These are phyloP conservation scores for Thumatha senex DNA, from an alignment of 2,888 invertebrate genomes.

Conservation along the genomic window DNA sequence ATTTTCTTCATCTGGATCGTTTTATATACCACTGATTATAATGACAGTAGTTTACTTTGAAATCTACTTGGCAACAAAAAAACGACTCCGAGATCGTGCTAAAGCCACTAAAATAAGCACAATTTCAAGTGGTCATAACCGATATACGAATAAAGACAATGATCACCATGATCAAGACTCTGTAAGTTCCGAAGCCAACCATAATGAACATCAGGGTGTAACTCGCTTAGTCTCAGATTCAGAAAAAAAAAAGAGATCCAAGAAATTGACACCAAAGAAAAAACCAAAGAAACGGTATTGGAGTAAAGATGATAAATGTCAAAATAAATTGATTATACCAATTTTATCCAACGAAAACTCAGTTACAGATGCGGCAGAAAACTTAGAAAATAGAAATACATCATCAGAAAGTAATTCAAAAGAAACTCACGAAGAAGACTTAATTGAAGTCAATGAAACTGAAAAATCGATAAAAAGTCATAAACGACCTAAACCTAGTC, in stretches of 20 bases:
- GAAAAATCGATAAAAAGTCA: slow-evolving; percentile 49
- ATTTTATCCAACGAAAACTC: slow-evolving; percentile 76
- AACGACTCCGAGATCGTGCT: slow-evolving; percentile 92
- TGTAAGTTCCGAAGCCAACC: slow-evolving; percentile 92
- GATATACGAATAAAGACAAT: slow-evolving; percentile 73
- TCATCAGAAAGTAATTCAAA: slow-evolving; percentile 79
- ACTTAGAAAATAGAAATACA: slow-evolving; percentile 67
- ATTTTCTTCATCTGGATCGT: slow-evolving; percentile 96
- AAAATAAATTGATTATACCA: slow-evolving; percentile 75
- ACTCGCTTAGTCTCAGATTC: slow-evolving; percentile 61
- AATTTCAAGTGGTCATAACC: slow-evolving; percentile 78
- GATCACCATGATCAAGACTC: slow-evolving; percentile 88
- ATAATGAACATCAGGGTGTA: slow-evolving; percentile 85
- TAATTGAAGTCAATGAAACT: slow-evolving; percentile 59
- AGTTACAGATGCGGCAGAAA: slow-evolving; percentile 68
- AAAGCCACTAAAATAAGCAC: slow-evolving; percentile 91
- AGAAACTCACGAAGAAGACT: slow-evolving; percentile 69
- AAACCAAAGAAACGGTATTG: slow-evolving; percentile 81
- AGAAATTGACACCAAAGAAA: slow-evolving; percentile 74
- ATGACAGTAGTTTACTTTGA: slow-evolving; percentile 98
- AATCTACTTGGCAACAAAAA: slow-evolving; percentile 96
- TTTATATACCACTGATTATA: slow-evolving; percentile 96
- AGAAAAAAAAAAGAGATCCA: slow-evolving; percentile 66
- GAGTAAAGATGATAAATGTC: slow-evolving; percentile 75
- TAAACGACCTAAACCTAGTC: slow-evolving; percentile 56